These are phyloP conservation scores for Dasypolia templi DNA, from an alignment of 2,888 invertebrate genomes.

Conservation along the genomic window DNA sequence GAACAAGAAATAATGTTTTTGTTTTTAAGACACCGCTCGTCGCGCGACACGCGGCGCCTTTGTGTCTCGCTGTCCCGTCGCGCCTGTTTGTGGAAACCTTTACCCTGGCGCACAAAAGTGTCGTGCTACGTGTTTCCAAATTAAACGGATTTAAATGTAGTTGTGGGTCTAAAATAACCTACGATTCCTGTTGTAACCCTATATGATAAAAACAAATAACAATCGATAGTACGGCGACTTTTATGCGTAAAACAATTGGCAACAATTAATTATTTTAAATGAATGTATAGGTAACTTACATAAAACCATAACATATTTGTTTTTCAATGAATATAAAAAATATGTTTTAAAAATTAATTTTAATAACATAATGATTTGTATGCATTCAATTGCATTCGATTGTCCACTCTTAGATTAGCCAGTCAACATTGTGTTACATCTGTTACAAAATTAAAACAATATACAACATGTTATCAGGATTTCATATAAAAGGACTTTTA, in stretches of 20 bases:
- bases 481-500: slow-evolving; percentile 17
- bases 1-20: no score
- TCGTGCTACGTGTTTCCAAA: neutral
- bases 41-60: no score
- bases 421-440: slow-evolving; percentile 6
- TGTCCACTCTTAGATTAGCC: slow-evolving; percentile 1
- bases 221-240: neutral
- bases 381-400: slow-evolving; percentile 1
- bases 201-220: neutral
- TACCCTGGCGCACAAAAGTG: neutral
- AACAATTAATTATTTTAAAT: neutral
- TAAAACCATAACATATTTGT: neutral
- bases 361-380: neutral
- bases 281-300: neutral
- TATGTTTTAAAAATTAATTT: slow-evolving; percentile 5
- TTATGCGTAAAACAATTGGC: neutral
- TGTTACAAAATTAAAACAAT: slow-evolving; percentile 6
- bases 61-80: no score
- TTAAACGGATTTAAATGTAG: neutral
- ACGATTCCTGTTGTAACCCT: neutral
- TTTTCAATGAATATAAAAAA: neutral
- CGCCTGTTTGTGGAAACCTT: no score
- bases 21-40: no score
- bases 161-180: neutral
- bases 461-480: neutral